Conservation (phyloP, 2,888 invertebrate species). For the Emesis furor region DNA sequence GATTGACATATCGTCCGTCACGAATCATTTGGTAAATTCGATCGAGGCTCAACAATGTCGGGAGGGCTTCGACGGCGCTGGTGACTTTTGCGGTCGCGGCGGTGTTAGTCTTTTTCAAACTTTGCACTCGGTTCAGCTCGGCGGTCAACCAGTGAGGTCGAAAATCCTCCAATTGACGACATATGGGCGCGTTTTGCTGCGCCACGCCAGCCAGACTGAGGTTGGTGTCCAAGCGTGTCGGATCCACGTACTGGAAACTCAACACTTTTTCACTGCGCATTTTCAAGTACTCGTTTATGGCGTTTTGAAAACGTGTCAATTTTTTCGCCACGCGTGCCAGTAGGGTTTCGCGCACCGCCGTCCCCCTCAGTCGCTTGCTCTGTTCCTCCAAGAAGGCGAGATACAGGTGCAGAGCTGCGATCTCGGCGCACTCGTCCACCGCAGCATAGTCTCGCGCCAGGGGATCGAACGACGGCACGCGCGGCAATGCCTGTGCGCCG, state of each 20-base stretch:
- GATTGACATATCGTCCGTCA: no score
- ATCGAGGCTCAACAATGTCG: no score
- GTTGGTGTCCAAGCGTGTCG: constrained; percentile 9
- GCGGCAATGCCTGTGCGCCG: not conserved
- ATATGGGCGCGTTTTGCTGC: constrained; percentile 4
- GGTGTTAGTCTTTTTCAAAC: no score
- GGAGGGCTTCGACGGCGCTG: no score
- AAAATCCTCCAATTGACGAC: constrained; percentile 8
- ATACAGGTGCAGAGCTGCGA: constrained; percentile 28
- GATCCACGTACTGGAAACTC: not conserved
- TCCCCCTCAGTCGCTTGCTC: constrained; percentile 18
- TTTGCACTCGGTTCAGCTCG: no score
- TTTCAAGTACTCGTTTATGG: constrained; percentile 12
- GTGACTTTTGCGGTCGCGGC: no score
- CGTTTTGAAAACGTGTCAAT: constrained; percentile 22
- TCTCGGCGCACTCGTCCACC: constrained; percentile 18
- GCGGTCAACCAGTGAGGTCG: not conserved
- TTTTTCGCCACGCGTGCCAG: constrained; percentile 18
- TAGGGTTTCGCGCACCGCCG: constrained; percentile 18
- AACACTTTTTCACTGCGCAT: constrained; percentile 9
- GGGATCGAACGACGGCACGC: constrained; percentile 22
- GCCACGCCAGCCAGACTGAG: constrained; percentile 15
- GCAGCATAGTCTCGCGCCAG: constrained; percentile 25
- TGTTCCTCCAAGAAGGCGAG: constrained; percentile 21
- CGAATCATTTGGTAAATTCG: no score